phyloP scores from a whole-genome alignment of 2,113 vertebrate species.

The Empidonax alnorum region DNA sequence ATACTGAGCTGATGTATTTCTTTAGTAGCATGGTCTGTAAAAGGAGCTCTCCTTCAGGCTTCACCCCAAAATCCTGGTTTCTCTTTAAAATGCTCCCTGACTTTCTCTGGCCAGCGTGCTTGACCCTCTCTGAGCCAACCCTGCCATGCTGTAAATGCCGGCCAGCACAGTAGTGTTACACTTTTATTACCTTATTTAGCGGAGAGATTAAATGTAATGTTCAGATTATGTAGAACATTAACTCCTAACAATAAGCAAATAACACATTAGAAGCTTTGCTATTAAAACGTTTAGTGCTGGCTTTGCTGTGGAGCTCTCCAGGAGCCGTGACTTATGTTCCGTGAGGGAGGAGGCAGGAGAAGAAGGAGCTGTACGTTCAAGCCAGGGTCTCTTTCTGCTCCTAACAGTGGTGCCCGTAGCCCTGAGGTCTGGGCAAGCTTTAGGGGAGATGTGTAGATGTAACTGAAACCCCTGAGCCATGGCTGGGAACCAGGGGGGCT shows the following conservation, averaged over 20 bases:
- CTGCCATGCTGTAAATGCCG: not conserved
- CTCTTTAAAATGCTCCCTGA: not conserved
- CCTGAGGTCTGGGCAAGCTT: not conserved
- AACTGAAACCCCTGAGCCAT: not conserved
- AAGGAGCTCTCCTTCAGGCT: not conserved
- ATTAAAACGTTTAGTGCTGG: not conserved
- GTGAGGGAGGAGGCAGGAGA: not conserved
- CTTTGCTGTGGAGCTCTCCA: not conserved
- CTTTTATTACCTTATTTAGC: constrained; percentile 53
- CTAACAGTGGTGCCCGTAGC: accelerated
- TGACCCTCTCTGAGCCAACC: not conserved
- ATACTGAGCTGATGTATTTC: not conserved
- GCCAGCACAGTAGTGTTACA: not conserved
- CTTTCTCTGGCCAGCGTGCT: not conserved
- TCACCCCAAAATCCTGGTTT: not conserved
- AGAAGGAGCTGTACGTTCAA: not conserved
- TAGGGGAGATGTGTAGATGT: accelerated
- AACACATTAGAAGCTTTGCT: constrained; percentile 16
- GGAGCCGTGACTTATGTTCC: not conserved
- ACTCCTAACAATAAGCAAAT: constrained; percentile 58
- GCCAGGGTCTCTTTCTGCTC: not conserved
- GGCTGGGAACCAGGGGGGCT: accelerated
- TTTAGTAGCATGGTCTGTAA: accelerated
- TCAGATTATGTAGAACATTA: constrained; percentile 39
- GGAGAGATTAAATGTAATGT: constrained; percentile 49